Percentiles rank a stretch among this genome's conserved stretches.
These are phyloP conservation scores for Sesamia nonagrioides DNA, from an alignment of 1,140 invertebrate species.

Conservation along the genomic window DNA sequence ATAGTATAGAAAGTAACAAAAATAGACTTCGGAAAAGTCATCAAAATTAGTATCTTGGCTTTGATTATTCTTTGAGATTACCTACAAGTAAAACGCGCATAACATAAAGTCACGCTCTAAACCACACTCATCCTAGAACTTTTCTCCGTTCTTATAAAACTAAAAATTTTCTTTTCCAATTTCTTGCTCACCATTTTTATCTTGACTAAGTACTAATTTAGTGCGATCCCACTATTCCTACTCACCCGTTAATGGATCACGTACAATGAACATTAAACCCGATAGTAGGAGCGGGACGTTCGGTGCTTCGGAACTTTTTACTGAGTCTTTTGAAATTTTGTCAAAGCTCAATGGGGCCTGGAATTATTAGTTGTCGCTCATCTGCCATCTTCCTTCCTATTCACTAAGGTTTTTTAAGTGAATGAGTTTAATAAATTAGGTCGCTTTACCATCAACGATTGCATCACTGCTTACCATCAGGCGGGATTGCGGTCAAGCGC, in stretches of 20 bases:
- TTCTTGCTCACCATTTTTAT: slow-evolving; percentile 4
- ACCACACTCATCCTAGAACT: not conserved
- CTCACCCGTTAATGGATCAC: slow-evolving; percentile 53
- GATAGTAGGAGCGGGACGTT: slow-evolving; percentile 32
- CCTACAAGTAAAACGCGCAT: too few species aligned
- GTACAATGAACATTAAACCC: slow-evolving; percentile 48
- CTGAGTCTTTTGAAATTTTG: slow-evolving; percentile 31
- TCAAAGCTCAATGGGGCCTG: slow-evolving; percentile 19
- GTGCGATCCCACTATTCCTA: slow-evolving; percentile 25
- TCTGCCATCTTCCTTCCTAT: too few species aligned
- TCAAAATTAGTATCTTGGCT: too few species aligned
- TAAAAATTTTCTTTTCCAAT: not conserved
- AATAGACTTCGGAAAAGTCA: too few species aligned
- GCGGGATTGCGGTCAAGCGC: too few species aligned
- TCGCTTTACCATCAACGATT: too few species aligned
- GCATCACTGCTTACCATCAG: too few species aligned
- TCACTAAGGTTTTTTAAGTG: too few species aligned
- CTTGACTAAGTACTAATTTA: slow-evolving; percentile 38
- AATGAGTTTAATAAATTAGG: too few species aligned
- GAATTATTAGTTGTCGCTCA: slow-evolving; percentile 43
- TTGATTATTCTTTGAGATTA: too few species aligned
- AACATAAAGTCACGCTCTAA: not conserved
- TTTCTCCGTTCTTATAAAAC: not conserved
- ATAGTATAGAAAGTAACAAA: too few species aligned
- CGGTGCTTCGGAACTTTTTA: slow-evolving; percentile 45